These are phyloP conservation scores for Dynastes grantii DNA, from an alignment of 2,888 invertebrate species.

Conservation along the genomic window DNA sequence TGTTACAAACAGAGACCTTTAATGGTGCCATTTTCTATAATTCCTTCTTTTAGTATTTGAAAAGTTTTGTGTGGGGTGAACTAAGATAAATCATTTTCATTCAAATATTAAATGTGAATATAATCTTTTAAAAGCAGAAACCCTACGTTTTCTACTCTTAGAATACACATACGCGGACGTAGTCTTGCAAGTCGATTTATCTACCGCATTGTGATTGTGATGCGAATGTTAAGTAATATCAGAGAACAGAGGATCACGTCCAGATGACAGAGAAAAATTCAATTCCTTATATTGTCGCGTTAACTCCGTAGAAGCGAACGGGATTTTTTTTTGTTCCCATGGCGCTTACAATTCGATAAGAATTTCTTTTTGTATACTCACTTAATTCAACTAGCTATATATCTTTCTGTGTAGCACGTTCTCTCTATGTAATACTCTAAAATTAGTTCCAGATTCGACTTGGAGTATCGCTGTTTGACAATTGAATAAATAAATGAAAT, in stretches of 20 bases:
- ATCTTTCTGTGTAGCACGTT: not conserved
- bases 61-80: too few relatives aligned
- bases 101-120: not conserved
- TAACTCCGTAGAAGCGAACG: not conserved
- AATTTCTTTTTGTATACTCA: conserved; percentile 2
- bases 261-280: conserved; percentile 14
- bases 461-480: not conserved
- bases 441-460: too few relatives aligned
- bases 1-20: too few relatives aligned
- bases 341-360: conserved; percentile 5
- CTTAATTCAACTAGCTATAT: not conserved
- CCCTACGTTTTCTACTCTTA: not conserved
- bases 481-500: not conserved
- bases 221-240: conserved; percentile 23
- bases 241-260: conserved; percentile 23
- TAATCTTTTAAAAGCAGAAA: not conserved
- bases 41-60: too few relatives aligned
- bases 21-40: too few relatives aligned
- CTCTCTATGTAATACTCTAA: too few relatives aligned
- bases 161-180: not conserved
- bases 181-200: conserved; percentile 18
- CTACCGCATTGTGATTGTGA: conserved; percentile 24
- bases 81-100: too few relatives aligned
- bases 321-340: conserved; percentile 3
- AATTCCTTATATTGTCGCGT: conserved; percentile 13